phyloP scores from a whole-genome alignment of 2,888 invertebrate genomes.

The Galerucella calmariensis region DNA sequence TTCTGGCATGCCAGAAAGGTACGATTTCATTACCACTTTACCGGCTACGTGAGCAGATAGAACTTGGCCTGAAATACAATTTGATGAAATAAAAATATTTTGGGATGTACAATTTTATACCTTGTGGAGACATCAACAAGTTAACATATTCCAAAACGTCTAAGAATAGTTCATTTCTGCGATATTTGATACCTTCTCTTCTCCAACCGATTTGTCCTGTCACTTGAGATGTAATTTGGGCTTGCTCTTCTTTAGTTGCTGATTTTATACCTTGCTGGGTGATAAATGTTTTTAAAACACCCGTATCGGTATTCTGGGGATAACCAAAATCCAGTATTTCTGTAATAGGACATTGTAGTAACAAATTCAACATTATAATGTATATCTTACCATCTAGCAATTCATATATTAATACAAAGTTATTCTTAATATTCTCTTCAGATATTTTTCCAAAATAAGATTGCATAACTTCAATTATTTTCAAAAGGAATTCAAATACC shows the following conservation, averaged over 20 bases:
- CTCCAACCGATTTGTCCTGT: conserved; percentile 99
- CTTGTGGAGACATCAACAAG: conserved; percentile 99
- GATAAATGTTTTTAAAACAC: conserved; percentile 98
- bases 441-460: conserved; percentile 99
- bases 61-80: conserved; percentile 81
- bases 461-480: conserved; percentile 99
- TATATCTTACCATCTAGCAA: conserved; percentile 86
- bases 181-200: conserved; percentile 98
- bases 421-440: conserved; percentile 99
- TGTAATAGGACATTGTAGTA: conserved; percentile 61
- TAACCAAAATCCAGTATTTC: conserved; percentile 99
- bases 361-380: background rate
- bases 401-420: conserved; percentile 99
- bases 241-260: conserved; percentile 98
- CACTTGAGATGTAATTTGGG: conserved; percentile 96
- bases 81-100: conserved; percentile 6
- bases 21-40: conserved; percentile 99
- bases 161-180: conserved; percentile 97
- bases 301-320: conserved; percentile 99
- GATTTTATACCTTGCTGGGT: conserved; percentile 99
- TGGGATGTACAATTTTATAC: conserved; percentile 63
- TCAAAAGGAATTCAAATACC: conserved; percentile 98
- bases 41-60: conserved; percentile 99
- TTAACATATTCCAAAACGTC: conserved; percentile 99
- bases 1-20: conserved; percentile 99